Evolutionary conservation across 1,140 invertebrate species (phyloP), one percentile per base, ranked within the genome.

Genomic region (Drosophila insularis): DNA sequence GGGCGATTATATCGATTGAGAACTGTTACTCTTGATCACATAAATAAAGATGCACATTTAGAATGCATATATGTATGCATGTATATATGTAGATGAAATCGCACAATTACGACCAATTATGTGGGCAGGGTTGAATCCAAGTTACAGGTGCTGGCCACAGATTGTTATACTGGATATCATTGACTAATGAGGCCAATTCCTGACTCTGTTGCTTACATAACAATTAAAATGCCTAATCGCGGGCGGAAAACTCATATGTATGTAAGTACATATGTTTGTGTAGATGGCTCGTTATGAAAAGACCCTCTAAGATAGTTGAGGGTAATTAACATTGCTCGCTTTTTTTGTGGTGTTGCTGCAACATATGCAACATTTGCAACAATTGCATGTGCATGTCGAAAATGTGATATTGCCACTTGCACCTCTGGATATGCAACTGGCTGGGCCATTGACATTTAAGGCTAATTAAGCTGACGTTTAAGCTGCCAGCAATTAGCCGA

Each of bases 21-120:
- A 7, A 37, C 55, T 58, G 55, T 58, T 17, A 4, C n/a, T 11
- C 35, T 58, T 19, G 14, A 13, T 65, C 75, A 61, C 70, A 71
- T 76, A 59, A 75, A 72, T 76, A 80, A 84, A 84, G 80, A 63
- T 76, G 65, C 76, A 63, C 80, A 68, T 63, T 63, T 14, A 50
- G 27, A 59, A 50, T 67, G 77, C 53, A 84, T 53, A 50, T 66
- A 63, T 64, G 76, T 82, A 50, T 53, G 55, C 63, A 63, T 64
- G 76, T 82, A 50, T 67, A 73, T 43, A 84, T 53, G 55, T 68
- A 63, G 67, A 80, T 82, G 84, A 80, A 87, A 87, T 89, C 79
- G 77, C 72, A 87, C 76, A 87, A 89, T 87, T 89, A 87, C 84
- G 73, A 61, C 76, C 82, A 89, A 87, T 87, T 87, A 87, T 82